Evolutionary conservation across 2,113 vertebrate species (phyloP), one percentile per base, ranked within the genome.

Genomic region (Tupaia chinensis): DNA sequence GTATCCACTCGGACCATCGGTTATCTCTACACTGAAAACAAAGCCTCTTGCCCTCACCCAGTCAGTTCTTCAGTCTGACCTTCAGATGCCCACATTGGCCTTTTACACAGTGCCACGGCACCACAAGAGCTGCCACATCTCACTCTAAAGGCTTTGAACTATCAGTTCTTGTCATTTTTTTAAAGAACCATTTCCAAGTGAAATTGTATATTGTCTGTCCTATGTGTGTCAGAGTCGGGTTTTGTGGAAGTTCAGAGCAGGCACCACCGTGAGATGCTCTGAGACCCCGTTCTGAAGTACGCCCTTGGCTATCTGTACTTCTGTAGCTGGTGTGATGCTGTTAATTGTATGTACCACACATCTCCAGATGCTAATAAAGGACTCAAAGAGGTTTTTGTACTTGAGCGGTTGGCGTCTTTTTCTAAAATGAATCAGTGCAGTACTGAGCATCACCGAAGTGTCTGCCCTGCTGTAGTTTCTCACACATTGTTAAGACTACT

Each of bases 321-420:
- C 96, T 74, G 76, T 98, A 97, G 96, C 98, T 98, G 95, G 97
- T 98, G 97, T 98, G 97, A 98, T 87, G 92, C 97, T 97, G 96
- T 98, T 98, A 94, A 96, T 82, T 98, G 97, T 98, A 97, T 91
- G 96, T 98, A 97, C 98, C 94, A 97, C 97, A 95, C 98, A 98
- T 98, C 95, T 97, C 97, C 89, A 97, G 95, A 96, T 84, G 63
- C 93, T 94, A 99, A 99, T 99, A 99, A 99, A 99, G 97, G 96
- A 99, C 97, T 98, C 94, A 88, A 85, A 97, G 98, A 98, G 96
- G 96, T 91, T 99, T 98, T 98, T 98, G 97, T 99, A 99, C 20
- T 96, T 69, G 83, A 96, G 97, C 65, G 25, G 94, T 97, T 97
- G 29, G 53, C 86, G 14, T 96, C 34, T 92, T 92, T 98, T 89